phyloP scores from a whole-genome alignment of 2,888 invertebrate genomes.

The Hartigia nigra region DNA sequence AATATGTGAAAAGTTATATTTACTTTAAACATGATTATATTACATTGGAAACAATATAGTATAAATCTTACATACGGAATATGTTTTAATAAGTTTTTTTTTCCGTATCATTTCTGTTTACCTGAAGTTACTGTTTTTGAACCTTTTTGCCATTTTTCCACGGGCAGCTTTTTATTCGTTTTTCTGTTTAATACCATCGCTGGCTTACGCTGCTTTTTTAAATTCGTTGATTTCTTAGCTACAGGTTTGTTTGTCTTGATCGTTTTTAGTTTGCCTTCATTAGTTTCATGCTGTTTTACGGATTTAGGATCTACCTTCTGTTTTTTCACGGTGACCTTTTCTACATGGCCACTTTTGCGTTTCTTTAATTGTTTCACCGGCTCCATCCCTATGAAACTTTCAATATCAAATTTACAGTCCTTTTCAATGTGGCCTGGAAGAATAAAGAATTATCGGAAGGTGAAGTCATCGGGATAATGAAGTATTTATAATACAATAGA shows the following conservation, averaged over 20 bases:
- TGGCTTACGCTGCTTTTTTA: background rate
- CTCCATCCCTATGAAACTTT: background rate
- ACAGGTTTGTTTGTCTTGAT: background rate
- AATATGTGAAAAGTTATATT: background rate
- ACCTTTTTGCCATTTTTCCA: background rate
- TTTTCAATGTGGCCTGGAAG: conserved; percentile 48
- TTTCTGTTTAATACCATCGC: background rate
- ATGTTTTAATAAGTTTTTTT: background rate
- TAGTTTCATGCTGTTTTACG: conserved; percentile 20
- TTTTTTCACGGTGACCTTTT: conserved; percentile 10
- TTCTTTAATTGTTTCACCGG: conserved; percentile 20
- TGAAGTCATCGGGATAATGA: no score
- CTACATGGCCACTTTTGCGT: conserved; percentile 19
- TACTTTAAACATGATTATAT: background rate
- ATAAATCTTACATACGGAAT: background rate
- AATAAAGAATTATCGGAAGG: conserved; percentile 9
- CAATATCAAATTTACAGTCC: conserved; percentile 34
- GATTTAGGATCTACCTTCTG: conserved; percentile 1
- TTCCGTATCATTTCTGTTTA: background rate
- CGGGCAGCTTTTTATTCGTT: background rate
- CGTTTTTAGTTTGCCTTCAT: conserved; percentile 13
- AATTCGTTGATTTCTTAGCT: background rate
- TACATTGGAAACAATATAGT: background rate
- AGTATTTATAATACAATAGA: conserved; percentile 1
- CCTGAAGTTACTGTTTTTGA: background rate